phyloP scores from a whole-genome alignment of 2,888 invertebrate genomes.

The Polylopha cassiicola region DNA sequence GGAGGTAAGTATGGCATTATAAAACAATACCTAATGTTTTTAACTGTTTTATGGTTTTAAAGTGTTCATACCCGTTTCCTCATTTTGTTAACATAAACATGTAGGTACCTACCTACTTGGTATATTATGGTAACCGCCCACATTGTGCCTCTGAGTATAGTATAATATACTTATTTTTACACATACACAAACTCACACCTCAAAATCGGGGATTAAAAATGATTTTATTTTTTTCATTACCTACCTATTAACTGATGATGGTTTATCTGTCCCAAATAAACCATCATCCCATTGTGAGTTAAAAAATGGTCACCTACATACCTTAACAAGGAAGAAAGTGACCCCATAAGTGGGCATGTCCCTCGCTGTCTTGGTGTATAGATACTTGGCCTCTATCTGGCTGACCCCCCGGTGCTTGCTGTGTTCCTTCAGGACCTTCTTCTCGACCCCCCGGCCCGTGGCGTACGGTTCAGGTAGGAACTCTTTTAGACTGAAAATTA shows the following conservation, averaged over 20 bases:
- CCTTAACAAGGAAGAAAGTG: constrained; percentile 98
- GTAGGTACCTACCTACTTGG: no score
- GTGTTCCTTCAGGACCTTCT: constrained; percentile 94
- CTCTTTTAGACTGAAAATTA: constrained; percentile 86
- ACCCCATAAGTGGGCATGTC: constrained; percentile 98
- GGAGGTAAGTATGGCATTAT: no score
- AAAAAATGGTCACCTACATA: constrained; percentile 37
- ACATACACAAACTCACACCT: no score
- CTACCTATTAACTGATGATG: background rate
- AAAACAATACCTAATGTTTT: no score
- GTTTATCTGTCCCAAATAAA: background rate
- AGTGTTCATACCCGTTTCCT: no score
- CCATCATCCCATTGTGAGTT: background rate
- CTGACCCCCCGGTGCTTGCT: constrained; percentile 85
- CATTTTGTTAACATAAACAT: no score
- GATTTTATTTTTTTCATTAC: no score
- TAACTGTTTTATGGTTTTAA: no score
- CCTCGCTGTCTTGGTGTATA: constrained; percentile 96
- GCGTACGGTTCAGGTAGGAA: constrained; percentile 96
- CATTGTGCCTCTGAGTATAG: no score
- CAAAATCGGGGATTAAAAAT: no score
- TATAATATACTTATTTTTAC: no score
- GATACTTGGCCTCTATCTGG: constrained; percentile 95
- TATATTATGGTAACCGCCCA: no score
- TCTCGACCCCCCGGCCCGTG: constrained; percentile 94